phyloP scores from a whole-genome alignment of 2,797 vertebrate species.

The Chloroceryle inda region DNA sequence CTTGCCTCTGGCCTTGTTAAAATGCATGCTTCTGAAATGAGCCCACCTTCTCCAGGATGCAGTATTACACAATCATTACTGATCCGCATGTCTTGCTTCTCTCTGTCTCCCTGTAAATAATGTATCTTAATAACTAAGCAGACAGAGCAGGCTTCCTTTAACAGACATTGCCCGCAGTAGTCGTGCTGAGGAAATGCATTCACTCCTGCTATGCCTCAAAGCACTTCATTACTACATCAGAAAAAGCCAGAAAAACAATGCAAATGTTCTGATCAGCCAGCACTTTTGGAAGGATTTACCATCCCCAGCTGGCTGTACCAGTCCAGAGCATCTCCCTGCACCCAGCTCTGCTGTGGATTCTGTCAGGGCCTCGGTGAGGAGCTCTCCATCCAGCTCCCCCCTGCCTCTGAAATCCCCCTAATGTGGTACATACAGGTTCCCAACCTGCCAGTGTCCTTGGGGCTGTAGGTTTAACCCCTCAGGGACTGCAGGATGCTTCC shows the following conservation, averaged over 20 bases:
- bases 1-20: background rate
- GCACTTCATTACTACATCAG: slow-evolving; percentile 1
- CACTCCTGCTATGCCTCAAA: background rate
- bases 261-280: background rate
- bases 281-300: background rate
- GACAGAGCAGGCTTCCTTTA: background rate
- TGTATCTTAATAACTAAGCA: background rate
- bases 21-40: background rate
- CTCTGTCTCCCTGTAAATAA: background rate
- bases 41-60: background rate
- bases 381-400: background rate
- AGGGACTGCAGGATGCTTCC: background rate
- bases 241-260: background rate
- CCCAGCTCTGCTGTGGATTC: background rate
- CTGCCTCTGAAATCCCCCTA: fast-evolving
- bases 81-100: background rate
- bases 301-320: background rate
- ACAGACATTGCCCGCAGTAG: background rate
- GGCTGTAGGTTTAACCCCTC: background rate
- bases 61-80: background rate
- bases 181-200: background rate
- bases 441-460: background rate
- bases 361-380: background rate
- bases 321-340: background rate
- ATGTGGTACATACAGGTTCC: background rate